Conservation (phyloP, 2,888 invertebrate genomes). For the Norana najaformis region DNA sequence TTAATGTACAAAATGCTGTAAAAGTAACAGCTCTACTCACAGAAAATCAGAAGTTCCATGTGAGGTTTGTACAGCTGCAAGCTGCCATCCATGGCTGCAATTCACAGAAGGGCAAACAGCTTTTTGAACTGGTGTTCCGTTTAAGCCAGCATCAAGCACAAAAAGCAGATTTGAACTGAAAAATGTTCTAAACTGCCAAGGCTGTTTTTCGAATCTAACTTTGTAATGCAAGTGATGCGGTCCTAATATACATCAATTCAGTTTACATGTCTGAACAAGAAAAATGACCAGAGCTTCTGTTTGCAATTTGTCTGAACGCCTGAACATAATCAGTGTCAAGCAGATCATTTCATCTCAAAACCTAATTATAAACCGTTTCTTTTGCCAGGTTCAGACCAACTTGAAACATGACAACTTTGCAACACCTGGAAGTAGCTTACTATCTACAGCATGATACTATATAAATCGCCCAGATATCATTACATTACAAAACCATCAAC, state of each 20-base stretch:
- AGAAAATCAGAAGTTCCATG: background rate
- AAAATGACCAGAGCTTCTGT: background rate
- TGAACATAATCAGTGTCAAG: background rate
- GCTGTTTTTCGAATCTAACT: background rate
- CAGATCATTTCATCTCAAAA: background rate
- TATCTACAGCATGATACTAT: background rate
- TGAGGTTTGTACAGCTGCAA: background rate
- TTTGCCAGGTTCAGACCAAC: background rate
- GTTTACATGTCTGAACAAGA: background rate
- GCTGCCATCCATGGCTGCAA: background rate
- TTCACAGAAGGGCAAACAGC: background rate
- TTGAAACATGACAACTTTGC: background rate
- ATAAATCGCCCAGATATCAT: background rate
- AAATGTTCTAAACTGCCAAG: background rate
- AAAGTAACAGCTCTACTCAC: background rate
- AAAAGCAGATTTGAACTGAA: background rate
- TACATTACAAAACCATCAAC: background rate
- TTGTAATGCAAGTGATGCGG: background rate
- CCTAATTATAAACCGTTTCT: background rate
- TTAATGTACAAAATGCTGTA: background rate
- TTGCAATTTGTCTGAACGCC: constrained; percentile 13
- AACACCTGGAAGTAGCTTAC: background rate
- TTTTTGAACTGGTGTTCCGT: background rate
- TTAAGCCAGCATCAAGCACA: background rate
- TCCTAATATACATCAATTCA: background rate